Percentiles rank a stretch among this genome's conserved stretches.
Evolutionary conservation across 2,113 vertebrate genomes (phyloP).

Genomic region (Pao palembangensis): DNA sequence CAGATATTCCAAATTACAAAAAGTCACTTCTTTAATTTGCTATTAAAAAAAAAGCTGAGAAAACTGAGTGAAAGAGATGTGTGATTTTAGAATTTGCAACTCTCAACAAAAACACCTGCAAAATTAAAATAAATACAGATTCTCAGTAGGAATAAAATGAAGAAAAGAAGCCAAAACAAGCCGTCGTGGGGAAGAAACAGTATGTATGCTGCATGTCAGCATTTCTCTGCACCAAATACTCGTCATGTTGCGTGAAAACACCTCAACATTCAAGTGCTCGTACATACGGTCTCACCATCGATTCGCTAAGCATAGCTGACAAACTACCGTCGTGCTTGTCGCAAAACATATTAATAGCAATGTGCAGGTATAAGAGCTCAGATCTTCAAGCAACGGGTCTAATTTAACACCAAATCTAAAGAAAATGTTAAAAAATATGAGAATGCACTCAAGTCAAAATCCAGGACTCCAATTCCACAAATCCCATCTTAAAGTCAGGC

Average conservation of each 20-base stretch:
- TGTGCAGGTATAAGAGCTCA: slow-evolving; percentile 12
- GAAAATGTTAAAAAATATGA: slow-evolving; percentile 20
- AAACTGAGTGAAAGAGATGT: slow-evolving; percentile 42
- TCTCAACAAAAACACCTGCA: slow-evolving; percentile 23
- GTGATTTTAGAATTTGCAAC: slow-evolving; percentile 72
- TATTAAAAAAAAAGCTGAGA: slow-evolving; percentile 71
- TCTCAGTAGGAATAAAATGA: slow-evolving; percentile 68
- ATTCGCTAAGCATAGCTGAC: too few species aligned
- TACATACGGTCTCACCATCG: too few species aligned
- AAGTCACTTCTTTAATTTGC: slow-evolving; percentile 72
- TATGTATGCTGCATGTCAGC: too few species aligned
- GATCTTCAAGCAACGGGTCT: slow-evolving; percentile 7
- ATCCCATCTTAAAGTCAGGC: slow-evolving; percentile 14
- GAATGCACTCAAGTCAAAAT: slow-evolving; percentile 33
- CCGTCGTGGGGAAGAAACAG: slow-evolving; percentile 4
- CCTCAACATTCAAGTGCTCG: too few species aligned
- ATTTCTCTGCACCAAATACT: too few species aligned
- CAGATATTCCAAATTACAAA: slow-evolving; percentile 65
- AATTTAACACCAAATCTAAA: slow-evolving; percentile 12
- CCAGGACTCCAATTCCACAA: slow-evolving; percentile 28
- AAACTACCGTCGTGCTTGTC: too few species aligned
- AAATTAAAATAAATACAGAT: slow-evolving; percentile 84
- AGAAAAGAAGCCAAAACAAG: slow-evolving; percentile 43
- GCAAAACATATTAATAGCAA: too few species aligned
- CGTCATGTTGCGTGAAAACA: too few species aligned